A percentile compares a stretch with the other conserved stretches of the same genome.
phyloP scores from a whole-genome alignment of 2,113 vertebrate species.

The Tursiops truncatus region DNA sequence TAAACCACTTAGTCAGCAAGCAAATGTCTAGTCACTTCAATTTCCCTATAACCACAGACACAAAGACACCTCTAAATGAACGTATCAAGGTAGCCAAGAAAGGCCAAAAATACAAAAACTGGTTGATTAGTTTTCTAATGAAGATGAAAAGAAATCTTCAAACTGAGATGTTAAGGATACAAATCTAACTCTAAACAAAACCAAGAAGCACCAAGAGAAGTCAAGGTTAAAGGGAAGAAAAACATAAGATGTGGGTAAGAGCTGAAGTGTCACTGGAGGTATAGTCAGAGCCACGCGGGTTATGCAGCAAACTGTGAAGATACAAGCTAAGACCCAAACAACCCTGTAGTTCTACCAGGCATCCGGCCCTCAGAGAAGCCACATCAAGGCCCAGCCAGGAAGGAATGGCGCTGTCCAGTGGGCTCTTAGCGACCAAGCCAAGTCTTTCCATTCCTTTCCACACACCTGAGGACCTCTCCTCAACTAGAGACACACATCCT shows the following conservation, averaged over 20 bases:
- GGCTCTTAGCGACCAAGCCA: neutral
- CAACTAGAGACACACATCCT: neutral
- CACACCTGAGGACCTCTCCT: neutral
- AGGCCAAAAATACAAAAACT: neutral
- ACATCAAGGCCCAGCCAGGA: neutral
- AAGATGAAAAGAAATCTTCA: slow-evolving; percentile 26
- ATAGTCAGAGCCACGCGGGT: fast-evolving
- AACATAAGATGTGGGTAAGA: neutral
- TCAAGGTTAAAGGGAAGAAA: neutral
- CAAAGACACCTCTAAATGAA: neutral
- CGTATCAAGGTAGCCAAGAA: neutral
- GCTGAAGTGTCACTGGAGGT: neutral
- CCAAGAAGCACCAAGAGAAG: neutral
- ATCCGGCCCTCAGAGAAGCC: neutral
- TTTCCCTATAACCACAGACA: neutral
- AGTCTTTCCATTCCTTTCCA: neutral
- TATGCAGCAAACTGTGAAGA: neutral
- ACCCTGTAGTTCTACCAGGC: neutral
- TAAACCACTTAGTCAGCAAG: neutral
- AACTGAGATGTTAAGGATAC: neutral
- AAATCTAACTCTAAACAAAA: neutral
- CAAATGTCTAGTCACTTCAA: neutral
- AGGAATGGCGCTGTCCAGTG: neutral
- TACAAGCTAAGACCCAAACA: neutral
- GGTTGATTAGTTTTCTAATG: neutral